Base-by-base conservation (phyloP, 2,888 invertebrate species). In the Cantharis flavilabris region DNA sequence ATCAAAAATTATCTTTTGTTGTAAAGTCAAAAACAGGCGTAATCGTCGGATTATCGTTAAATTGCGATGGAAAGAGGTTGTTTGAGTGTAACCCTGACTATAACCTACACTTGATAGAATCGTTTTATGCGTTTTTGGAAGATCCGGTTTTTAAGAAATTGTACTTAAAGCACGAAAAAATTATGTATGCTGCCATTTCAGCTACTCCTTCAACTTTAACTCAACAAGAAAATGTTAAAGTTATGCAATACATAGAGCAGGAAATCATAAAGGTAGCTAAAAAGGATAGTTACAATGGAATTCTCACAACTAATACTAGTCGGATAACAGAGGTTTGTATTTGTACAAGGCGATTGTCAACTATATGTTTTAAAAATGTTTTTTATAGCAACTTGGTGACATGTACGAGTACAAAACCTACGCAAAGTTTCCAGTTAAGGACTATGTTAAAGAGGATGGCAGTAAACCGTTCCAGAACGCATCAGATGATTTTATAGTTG, bases 121-220 rank as follows among this genome's bases (percentile, higher is more conserved):
- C 93, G n/a, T 95, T 96, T 86, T 87, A 96, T 79, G 96, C 96
- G 85, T 91, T 88, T 80, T 88, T 96, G 0, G 96, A 96, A 91
- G 92, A 3, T 93, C 95, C 0, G 2, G 92, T 95, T 0, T 91
- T 92, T 81, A 92, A 92, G 63, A 88, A 90, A 83, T 86, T 94
- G 71, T 93, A 94, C 0, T 88, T 90, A 82, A 93, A 92, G 14
- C 88, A 90, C 81, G 93, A 92, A 16, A 90, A 92, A 82, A 91
- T 96, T 62, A 89, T 96, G 0, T 96, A 97, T 84, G 93, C 94
- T 1, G 96, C 95, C 86, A 96, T 97, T 96, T 95, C 96, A 95
- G 95, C 94, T 2, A 96, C 96, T 0, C 91, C 91, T 77, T 89
- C 91, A 13, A 87, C 90, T 0, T 87, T 96, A 63, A 90, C 89